These are phyloP conservation scores for Notarius lentiginosus DNA, from an alignment of 2,113 vertebrate species.

Conservation along the genomic window DNA sequence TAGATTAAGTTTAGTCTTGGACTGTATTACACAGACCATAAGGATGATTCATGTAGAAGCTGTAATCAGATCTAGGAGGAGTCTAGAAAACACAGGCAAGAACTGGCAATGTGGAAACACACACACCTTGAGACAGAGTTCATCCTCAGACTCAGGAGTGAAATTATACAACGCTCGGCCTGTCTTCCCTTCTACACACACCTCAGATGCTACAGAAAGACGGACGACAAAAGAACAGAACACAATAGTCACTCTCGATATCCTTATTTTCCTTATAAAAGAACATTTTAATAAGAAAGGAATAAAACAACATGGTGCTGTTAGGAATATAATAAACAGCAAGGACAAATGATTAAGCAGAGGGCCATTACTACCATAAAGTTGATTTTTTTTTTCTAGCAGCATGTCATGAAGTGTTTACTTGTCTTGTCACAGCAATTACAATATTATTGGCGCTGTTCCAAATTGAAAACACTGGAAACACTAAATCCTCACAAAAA, in stretches of 20 bases:
- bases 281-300: background rate
- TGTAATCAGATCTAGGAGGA: background rate
- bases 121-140: slow-evolving; percentile 86
- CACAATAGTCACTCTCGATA: too few relatives aligned
- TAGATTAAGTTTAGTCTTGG: background rate
- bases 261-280: background rate
- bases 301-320: background rate
- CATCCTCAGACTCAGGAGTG: slow-evolving; percentile 83
- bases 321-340: background rate
- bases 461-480: background rate
- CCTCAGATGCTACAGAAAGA: background rate
- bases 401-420: background rate
- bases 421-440: background rate
- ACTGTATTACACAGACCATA: background rate
- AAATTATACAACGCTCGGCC: slow-evolving; percentile 88
- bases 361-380: background rate
- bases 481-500: background rate
- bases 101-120: background rate
- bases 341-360: background rate
- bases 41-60: slow-evolving; percentile 3
- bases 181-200: slow-evolving; percentile 62
- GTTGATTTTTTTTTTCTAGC: background rate
- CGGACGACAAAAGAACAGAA: background rate
- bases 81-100: background rate
- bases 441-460: background rate